Evolutionary conservation across 2,888 invertebrate species (phyloP), one percentile per base, ranked within the genome.

Genomic region (Tipula confusa): DNA sequence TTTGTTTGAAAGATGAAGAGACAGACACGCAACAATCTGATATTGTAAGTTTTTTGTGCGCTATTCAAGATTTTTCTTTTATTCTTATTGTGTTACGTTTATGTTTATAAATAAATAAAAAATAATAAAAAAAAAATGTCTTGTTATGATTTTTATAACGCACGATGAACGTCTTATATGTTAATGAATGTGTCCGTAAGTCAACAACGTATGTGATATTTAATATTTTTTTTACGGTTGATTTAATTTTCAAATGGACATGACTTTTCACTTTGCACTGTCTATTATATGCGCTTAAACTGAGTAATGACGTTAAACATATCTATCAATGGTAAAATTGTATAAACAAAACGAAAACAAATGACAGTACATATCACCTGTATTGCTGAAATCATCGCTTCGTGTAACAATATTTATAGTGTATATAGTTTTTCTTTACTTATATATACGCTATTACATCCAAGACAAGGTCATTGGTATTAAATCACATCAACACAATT

Each of bases 41-140:
- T 64, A 24, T 64, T 64, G 64, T 64, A 64, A 18, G 43, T 43
- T 64, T 24, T 64, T 64, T 24, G 18, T 18, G 9, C 5, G 15
- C 36, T 43, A 43, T 43, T 43, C n/a, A 64, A 64, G 18, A 64
- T 18, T 64, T 24, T 64, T 48, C n/a, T 18, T 64, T 64, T 64
- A 24, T 24, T 64, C 64, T 64, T 24, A 64, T 64, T 64, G 64
- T 64, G 24, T 64, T 64, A 64, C 24, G 64, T 24, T 64, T 64
- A 64, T n/a, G n/a, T 64, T 64, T 64, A 64, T 64, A 64, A 64
- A 64, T 64, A 64, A n/a, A n/a, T n/a, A n/a, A n/a, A n/a, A n/a
- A n/a, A n/a, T n/a, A n/a, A n/a, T n/a, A n/a, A n/a, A n/a, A n/a
- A n/a, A n/a, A n/a, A 64, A 64, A 24, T 24, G 64, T 24, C 64